These are phyloP conservation scores for Rutilus rutilus DNA, from an alignment of 2,113 vertebrate species.

Conservation along the genomic window DNA sequence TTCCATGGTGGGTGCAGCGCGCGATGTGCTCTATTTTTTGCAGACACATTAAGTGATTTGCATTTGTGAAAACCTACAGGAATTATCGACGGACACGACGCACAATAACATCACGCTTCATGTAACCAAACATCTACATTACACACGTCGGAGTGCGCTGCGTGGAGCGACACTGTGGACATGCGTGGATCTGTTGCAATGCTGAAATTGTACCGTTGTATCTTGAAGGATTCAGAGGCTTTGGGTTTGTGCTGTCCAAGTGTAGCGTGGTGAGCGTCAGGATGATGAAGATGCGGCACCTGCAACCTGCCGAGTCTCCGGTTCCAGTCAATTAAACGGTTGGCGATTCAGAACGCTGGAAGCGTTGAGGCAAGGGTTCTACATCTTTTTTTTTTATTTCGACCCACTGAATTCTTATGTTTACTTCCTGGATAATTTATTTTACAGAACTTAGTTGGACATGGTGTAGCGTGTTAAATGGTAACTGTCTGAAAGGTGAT, in stretches of 20 bases:
- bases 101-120: background rate
- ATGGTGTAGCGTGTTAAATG: background rate
- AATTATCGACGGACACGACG: background rate
- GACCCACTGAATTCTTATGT: background rate
- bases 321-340: slow-evolving; percentile 9
- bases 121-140: background rate
- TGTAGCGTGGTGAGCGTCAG: background rate
- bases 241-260: background rate
- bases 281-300: slow-evolving; percentile 17
- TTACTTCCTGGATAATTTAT: background rate
- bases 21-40: background rate
- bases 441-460: background rate
- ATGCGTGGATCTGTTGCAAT: slow-evolving; percentile 29
- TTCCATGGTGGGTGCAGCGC: background rate
- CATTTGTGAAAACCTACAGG: background rate
- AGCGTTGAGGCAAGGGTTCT: background rate
- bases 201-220: background rate
- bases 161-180: background rate
- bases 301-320: slow-evolving; percentile 12
- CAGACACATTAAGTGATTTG: background rate
- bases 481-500: background rate
- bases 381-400: background rate
- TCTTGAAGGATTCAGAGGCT: background rate
- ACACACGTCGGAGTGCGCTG: background rate
- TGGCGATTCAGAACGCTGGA: slow-evolving; percentile 16